Base-by-base conservation (phyloP, 2,888 invertebrate species). In the Leuctra nigra region DNA sequence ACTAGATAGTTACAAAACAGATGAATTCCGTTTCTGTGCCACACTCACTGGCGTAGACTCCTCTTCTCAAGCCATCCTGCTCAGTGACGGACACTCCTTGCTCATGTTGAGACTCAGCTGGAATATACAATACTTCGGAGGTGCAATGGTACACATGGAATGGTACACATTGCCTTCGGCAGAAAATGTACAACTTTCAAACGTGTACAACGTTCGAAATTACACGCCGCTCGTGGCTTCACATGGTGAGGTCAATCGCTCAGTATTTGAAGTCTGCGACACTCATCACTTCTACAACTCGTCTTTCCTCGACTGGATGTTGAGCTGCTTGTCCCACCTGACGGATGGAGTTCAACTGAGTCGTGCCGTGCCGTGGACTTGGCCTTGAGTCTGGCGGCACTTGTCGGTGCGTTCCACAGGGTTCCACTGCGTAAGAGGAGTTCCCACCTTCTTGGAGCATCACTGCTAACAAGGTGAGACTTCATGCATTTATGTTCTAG, bases 191-290 rank as follows among this genome's bases (percentile, higher is more conserved):
- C 33, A 74, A 74, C 22, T 72, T 86, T 54, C 82, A 85, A 66
- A 84, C 82, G 66, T 82, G 82, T 0, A 81, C 81, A 0, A 75
- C 78, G 0, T 84, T 85, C 64, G 69, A 69, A 56, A 74, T 75
- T 60, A 58, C 36, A 20, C 38, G 11, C 4, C 11, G 50, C 6
- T 64, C 68, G 16, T 78, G 78, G 77, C 68, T 68, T 3, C 68
- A 68, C 61, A 68, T 79, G 36, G 71, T 78, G 20, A 70, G 73
- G 59, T 68, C 73, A 6, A 70, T 78, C 24, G 69, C 75, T 7
- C 71, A 75, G 9, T 75, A 75, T 67, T 68, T 80, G 29, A 74
- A 73, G 61, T 73, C 44, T 75, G 72, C 53, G 75, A 77, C 63
- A 71, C 74, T 9, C 75, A 77, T 64, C 75, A 77, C 65, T 78